These are phyloP conservation scores for Frieseomelitta varia DNA, from an alignment of 1,140 invertebrate species.

Conservation along the genomic window DNA sequence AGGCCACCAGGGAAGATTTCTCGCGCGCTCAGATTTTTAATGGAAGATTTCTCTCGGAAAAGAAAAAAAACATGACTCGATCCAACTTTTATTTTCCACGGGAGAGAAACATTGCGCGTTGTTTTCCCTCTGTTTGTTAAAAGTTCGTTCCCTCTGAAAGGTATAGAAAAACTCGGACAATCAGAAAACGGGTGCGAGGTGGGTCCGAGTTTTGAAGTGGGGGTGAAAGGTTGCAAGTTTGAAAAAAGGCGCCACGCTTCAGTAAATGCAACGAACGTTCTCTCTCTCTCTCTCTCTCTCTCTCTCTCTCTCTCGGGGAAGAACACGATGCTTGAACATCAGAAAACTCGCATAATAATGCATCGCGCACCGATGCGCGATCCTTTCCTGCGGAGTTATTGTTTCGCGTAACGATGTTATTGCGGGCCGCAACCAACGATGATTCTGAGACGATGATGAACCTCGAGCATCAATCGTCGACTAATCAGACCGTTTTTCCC, in stretches of 20 bases:
- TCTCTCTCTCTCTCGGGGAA: too few species aligned
- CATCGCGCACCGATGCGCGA: conserved; percentile 4
- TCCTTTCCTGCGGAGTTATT: background rate
- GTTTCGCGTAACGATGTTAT: conserved; percentile 27
- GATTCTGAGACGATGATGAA: background rate
- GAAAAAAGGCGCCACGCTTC: background rate
- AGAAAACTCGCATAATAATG: conserved; percentile 24
- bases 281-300: too few species aligned
- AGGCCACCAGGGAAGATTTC: background rate
- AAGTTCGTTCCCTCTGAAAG: too few species aligned
- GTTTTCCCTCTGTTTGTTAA: too few species aligned
- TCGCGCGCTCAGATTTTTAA: background rate
- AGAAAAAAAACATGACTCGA: too few species aligned
- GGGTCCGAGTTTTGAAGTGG: background rate
- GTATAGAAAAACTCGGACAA: too few species aligned
- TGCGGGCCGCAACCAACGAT: background rate
- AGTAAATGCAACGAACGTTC: background rate
- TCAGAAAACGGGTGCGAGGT: background rate
- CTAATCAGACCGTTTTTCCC: background rate
- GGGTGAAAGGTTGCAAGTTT: background rate
- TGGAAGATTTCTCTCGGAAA: background rate
- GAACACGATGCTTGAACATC: background rate
- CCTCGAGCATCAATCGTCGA: conserved; percentile 2
- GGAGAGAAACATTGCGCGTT: too few species aligned
- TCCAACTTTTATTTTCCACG: too few species aligned